These are phyloP conservation scores for Echinops telfairi DNA, from an alignment of 2,113 vertebrate genomes.

Conservation along the genomic window DNA sequence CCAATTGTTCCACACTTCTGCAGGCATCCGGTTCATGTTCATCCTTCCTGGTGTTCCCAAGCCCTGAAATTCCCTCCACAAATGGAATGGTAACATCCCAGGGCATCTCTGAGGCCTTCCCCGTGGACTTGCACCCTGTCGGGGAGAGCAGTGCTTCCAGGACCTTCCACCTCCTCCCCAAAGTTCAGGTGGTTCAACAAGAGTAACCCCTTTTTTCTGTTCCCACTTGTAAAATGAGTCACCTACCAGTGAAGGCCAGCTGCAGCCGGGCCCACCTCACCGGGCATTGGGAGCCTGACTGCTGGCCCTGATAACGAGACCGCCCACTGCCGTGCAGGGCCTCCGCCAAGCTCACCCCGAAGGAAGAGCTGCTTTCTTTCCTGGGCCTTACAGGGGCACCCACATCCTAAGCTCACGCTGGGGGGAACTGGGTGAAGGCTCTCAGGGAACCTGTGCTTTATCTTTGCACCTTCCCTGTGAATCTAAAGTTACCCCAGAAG, in stretches of 20 bases:
- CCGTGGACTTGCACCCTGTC: neutral
- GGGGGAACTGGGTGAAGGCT: accelerated
- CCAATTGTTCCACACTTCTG: neutral
- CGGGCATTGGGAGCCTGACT: neutral
- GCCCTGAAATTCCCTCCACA: neutral
- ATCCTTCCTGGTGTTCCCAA: neutral
- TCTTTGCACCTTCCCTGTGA: neutral
- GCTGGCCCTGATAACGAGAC: neutral
- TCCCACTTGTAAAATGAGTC: neutral
- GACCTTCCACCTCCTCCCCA: neutral
- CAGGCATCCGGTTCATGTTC: neutral
- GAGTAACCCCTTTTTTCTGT: neutral
- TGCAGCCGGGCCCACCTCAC: neutral
- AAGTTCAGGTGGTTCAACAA: neutral
- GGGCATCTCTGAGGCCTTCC: neutral
- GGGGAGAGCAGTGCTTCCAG: slow-evolving; percentile 39
- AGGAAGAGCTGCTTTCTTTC: neutral
- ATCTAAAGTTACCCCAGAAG: neutral
- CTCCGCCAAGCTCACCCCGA: too few relatives aligned
- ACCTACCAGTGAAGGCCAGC: neutral
- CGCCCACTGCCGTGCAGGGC: neutral
- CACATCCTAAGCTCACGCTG: accelerated
- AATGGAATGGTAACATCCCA: accelerated
- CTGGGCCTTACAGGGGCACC: neutral
- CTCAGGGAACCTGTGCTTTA: accelerated